Evolutionary conservation across 2,888 invertebrate species (phyloP).

Genomic region (Urechis unicinctus): DNA sequence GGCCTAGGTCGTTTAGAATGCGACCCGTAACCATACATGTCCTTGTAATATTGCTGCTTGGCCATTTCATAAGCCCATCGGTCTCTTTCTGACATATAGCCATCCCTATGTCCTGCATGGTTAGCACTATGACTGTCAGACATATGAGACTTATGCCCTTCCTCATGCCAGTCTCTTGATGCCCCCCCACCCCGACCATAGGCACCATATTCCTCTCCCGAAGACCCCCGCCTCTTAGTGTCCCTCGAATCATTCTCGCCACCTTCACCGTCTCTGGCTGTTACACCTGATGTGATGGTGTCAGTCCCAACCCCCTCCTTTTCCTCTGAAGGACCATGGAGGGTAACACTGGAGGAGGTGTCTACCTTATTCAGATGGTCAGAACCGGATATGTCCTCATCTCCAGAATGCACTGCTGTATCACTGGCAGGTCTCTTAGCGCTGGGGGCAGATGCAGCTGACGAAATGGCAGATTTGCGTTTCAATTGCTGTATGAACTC

Average conservation of each 20-base stretch:
- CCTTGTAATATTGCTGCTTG: background rate
- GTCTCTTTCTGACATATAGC: background rate
- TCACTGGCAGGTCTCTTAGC: too few species aligned
- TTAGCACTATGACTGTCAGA: background rate
- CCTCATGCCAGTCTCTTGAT: too few species aligned
- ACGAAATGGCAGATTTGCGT: background rate
- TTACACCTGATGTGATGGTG: too few species aligned
- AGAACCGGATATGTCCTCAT: too few species aligned
- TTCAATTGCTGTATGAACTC: constrained; percentile 2
- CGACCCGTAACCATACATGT: background rate
- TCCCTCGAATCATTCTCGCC: background rate
- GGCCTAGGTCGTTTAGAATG: too few species aligned
- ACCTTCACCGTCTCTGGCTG: too few species aligned
- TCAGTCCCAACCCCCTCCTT: too few species aligned
- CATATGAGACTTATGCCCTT: too few species aligned
- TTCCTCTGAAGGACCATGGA: too few species aligned
- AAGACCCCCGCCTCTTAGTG: background rate
- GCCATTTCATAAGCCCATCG: background rate
- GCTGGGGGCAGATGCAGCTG: background rate
- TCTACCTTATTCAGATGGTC: too few species aligned
- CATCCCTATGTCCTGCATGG: background rate
- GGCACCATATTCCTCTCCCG: background rate
- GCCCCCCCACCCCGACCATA: too few species aligned
- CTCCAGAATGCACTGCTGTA: background rate
- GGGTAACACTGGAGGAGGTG: too few species aligned